Evolutionary conservation across 2,888 invertebrate genomes (phyloP), one percentile per base, ranked within the genome.

Genomic region (Eumacrocentrus americanus): DNA sequence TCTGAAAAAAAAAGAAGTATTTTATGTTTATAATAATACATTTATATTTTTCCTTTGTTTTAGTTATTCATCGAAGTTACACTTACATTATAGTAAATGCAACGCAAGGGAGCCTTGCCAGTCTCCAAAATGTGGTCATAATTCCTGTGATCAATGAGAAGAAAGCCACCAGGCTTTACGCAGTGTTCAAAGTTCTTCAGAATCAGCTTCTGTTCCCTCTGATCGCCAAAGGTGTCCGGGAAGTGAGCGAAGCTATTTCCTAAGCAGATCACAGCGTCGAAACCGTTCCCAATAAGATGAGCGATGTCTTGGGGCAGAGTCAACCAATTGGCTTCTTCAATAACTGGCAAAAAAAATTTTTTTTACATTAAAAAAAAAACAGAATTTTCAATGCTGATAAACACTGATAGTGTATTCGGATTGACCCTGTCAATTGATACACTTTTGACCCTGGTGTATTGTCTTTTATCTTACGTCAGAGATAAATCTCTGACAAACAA

Each of bases 211-310:
- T 93, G 93, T 65, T 91, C 88, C 14, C 89, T 82, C 79, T 92
- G 92, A 80, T 93, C 91, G 0, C 91, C 91, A 67, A 82, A 87
- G 54, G 88, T 86, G 74, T 94, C 94, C 68, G 92, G 86, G 73
- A 95, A 86, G 82, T 95, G 95, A 56, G 95, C 93, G 79, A 95
- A 95, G 1, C 94, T 94, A 81, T 95, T 95, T 47, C 95, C 95
- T 53, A 95, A 83, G 75, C 94, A 94, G 65, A 95, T 89, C 25
- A 95, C 92, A 0, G 94, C 94, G 82, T 95, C 95, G 76, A 93
- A 95, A 55, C 89, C 87, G 9, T 84, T 85, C 2, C 84, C 85
- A 1, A 88, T 84, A 0, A 87, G 73, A 1, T 82, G 71, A 51
- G 86, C 82, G 25, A 94, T 86, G 74, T 94, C 93, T 34, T 89